Evolutionary conservation across 2,888 invertebrate genomes (phyloP).

Genomic region (Tubiluchus corallicola): DNA sequence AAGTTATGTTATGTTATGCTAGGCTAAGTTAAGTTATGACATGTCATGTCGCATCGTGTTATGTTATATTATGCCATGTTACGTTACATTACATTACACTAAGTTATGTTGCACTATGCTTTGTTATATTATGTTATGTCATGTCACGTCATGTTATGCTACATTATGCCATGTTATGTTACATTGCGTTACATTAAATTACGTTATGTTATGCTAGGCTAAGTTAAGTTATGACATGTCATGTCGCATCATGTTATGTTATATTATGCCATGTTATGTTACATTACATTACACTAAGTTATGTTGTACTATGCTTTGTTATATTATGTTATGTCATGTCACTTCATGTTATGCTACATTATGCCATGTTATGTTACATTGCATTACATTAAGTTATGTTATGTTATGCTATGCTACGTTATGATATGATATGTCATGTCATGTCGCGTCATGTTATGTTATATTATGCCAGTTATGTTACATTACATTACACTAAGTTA

Average conservation of each 20-base stretch:
- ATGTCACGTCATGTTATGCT: slow-evolving; percentile 3
- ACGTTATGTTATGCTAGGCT: too few species aligned
- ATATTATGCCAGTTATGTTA: not conserved
- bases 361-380: not conserved
- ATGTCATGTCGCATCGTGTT: not conserved
- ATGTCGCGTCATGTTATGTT: slow-evolving; percentile 3
- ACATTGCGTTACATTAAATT: slow-evolving; percentile 3
- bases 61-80: too few species aligned
- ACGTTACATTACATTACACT: not conserved
- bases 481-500: not conserved
- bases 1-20: not conserved
- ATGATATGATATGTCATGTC: not conserved
- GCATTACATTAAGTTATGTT: slow-evolving; percentile 1
- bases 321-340: slow-evolving; percentile 3
- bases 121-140: not conserved
- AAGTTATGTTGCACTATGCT: not conserved
- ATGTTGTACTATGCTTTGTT: too few species aligned
- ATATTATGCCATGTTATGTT: too few species aligned
- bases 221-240: not conserved
- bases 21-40: not conserved
- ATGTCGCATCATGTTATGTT: slow-evolving; percentile 3
- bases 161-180: slow-evolving; percentile 1
- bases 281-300: not conserved
- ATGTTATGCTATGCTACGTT: too few species aligned
- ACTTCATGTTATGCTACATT: slow-evolving; percentile 3